phyloP scores from a whole-genome alignment of 2,888 invertebrate species.

The Phlogophora meticulosa region DNA sequence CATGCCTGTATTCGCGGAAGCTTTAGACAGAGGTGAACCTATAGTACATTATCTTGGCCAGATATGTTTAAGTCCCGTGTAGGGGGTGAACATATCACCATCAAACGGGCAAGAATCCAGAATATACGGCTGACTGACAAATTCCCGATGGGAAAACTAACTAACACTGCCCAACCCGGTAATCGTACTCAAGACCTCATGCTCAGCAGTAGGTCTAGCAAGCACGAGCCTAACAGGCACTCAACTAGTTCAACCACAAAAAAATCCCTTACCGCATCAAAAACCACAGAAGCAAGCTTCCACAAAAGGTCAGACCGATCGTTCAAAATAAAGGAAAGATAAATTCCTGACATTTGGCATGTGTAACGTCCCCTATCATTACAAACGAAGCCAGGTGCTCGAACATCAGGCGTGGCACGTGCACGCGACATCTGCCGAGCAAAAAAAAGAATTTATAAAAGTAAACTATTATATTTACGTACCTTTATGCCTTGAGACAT shows the following conservation, averaged over 20 bases:
- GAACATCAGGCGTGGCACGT: conserved; percentile 83
- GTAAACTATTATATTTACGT: conserved; percentile 74
- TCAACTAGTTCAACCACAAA: background rate
- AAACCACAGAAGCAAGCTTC: conserved; percentile 13
- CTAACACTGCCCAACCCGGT: too few relatives aligned
- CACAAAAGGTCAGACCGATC: conserved; percentile 41
- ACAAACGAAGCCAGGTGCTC: conserved; percentile 82
- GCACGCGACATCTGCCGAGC: conserved; percentile 84
- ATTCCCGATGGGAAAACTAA: too few relatives aligned
- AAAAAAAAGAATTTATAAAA: conserved; percentile 77
- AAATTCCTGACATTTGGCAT: conserved; percentile 71
- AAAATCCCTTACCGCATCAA: background rate
- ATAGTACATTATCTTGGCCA: too few relatives aligned
- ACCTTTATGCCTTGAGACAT: conserved; percentile 81
- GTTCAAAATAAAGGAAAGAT: conserved; percentile 22
- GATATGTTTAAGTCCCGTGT: too few relatives aligned
- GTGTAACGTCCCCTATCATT: conserved; percentile 75
- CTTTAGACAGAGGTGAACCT: too few relatives aligned
- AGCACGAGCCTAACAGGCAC: too few relatives aligned
- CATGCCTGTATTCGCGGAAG: too few relatives aligned
- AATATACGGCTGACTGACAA: too few relatives aligned
- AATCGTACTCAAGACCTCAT: too few relatives aligned
- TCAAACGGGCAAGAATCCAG: too few relatives aligned
- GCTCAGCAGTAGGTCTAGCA: too few relatives aligned
- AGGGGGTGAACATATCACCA: too few relatives aligned